Conservation (phyloP, 2,113 vertebrate species). For the Bolborhynchus lineola region DNA sequence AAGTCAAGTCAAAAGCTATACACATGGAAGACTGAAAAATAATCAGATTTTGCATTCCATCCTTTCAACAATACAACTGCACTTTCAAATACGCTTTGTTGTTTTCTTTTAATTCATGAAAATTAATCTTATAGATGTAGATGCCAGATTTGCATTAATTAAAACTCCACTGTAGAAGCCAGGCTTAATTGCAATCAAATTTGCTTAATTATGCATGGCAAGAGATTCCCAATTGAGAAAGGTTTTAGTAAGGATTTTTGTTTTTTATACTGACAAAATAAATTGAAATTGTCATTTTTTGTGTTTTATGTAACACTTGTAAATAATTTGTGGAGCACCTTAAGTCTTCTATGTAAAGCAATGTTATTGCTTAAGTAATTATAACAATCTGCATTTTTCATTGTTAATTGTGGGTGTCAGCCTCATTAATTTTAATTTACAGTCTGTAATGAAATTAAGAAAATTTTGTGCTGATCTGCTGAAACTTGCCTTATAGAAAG, state of each 20-base stretch:
- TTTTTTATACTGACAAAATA: conserved; percentile 99
- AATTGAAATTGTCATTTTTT: conserved; percentile 99
- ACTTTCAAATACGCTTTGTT: conserved; percentile 99
- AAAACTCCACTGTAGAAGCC: conserved; percentile 99
- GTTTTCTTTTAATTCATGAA: conserved; percentile 98
- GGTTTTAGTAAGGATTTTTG: conserved; percentile 93
- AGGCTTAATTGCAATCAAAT: conserved; percentile 99
- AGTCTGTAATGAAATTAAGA: conserved; percentile 99
- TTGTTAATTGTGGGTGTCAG: conserved; percentile 99
- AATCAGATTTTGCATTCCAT: conserved; percentile 74
- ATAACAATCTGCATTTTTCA: conserved; percentile 99
- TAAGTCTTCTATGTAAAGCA: conserved; percentile 95
- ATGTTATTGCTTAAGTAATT: conserved; percentile 99
- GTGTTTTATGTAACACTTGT: conserved; percentile 96
- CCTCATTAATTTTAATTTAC: conserved; percentile 99
- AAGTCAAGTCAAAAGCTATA: conserved; percentile 76
- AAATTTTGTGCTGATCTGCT: conserved; percentile 99
- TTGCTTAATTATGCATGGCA: conserved; percentile 99
- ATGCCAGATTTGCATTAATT: conserved; percentile 99
- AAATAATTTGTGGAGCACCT: conserved; percentile 95
- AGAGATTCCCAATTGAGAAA: conserved; percentile 99
- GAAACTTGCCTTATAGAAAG: conserved; percentile 89
- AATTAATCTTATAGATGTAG: conserved; percentile 99
- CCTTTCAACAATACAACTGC: conserved; percentile 91
- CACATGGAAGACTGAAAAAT: conserved; percentile 75